Percentiles rank a stretch among this genome's conserved stretches.
Conservation (phyloP, 2,113 vertebrate genomes). For the Rhabdomys dilectus region DNA sequence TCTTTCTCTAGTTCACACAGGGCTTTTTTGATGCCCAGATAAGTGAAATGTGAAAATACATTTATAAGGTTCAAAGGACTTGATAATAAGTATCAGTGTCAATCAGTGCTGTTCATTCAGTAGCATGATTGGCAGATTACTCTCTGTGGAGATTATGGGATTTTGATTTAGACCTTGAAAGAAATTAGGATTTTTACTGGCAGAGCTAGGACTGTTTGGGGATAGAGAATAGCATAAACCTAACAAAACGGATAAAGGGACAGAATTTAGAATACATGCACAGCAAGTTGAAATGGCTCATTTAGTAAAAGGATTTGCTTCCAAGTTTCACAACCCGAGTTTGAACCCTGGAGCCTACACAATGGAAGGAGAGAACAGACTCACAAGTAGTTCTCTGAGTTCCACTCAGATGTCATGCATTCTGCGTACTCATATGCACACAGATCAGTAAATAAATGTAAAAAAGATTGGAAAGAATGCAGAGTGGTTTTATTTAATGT, state of each 20-base stretch:
- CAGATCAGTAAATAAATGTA: neutral
- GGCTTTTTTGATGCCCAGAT: neutral
- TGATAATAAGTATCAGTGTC: constrained; percentile 6
- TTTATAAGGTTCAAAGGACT: constrained; percentile 35
- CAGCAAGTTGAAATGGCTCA: neutral
- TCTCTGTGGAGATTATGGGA: neutral
- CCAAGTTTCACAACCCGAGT: neutral
- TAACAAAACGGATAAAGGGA: constrained; percentile 7
- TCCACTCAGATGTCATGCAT: neutral
- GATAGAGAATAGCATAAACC: neutral
- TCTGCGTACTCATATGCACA: neutral
- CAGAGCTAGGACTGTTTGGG: neutral
- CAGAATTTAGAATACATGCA: constrained; percentile 59
- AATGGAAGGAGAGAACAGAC: neutral
- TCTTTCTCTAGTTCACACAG: constrained; percentile 25
- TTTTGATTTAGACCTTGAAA: constrained; percentile 50
- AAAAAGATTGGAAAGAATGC: constrained; percentile 47
- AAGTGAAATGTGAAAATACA: constrained; percentile 58
- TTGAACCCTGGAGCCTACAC: neutral
- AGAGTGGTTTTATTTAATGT: constrained; percentile 45
- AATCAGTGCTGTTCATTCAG: neutral
- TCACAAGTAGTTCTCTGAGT: neutral
- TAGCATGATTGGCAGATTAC: constrained; percentile 31
- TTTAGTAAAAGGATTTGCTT: neutral
- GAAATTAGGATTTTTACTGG: constrained; percentile 36